Conservation (phyloP, 1,140 invertebrate species). For the Polyergus mexicanus region DNA sequence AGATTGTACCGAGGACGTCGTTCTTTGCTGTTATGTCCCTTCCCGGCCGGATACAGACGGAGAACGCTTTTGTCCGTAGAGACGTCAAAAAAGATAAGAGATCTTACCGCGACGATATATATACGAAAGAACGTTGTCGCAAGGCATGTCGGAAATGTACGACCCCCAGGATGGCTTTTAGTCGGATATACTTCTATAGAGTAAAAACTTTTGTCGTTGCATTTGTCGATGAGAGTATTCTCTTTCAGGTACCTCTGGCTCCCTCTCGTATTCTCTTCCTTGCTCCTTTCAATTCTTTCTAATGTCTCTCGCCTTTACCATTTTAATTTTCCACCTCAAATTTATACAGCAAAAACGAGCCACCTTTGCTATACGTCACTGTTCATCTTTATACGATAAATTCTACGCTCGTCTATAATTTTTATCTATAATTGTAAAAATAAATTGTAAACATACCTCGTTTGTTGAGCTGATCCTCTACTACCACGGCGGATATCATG, state of each 20-base stretch:
- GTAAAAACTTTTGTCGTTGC: slow-evolving; percentile 62
- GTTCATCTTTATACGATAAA: neutral
- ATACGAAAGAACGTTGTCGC: slow-evolving; percentile 64
- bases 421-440: slow-evolving; percentile 23
- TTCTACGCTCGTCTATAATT: neutral
- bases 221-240: slow-evolving; percentile 52
- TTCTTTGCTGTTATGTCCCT: slow-evolving; percentile 60
- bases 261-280: neutral
- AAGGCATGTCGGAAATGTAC: slow-evolving; percentile 55
- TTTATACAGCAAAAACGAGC: slow-evolving; percentile 36
- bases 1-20: slow-evolving; percentile 54
- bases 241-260: slow-evolving; percentile 35
- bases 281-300: neutral
- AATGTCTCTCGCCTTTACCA: slow-evolving; percentile 27
- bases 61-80: slow-evolving; percentile 59
- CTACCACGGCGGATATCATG: slow-evolving; percentile 92
- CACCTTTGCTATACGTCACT: neutral
- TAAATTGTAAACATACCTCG: slow-evolving; percentile 86
- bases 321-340: slow-evolving; percentile 48
- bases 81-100: slow-evolving; percentile 45
- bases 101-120: slow-evolving; percentile 53
- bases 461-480: slow-evolving; percentile 91
- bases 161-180: slow-evolving; percentile 56
- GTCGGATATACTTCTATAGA: slow-evolving; percentile 59
- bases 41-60: slow-evolving; percentile 42